Conservation (phyloP, 2,888 invertebrate species). For the Hyppa rectilinea region DNA sequence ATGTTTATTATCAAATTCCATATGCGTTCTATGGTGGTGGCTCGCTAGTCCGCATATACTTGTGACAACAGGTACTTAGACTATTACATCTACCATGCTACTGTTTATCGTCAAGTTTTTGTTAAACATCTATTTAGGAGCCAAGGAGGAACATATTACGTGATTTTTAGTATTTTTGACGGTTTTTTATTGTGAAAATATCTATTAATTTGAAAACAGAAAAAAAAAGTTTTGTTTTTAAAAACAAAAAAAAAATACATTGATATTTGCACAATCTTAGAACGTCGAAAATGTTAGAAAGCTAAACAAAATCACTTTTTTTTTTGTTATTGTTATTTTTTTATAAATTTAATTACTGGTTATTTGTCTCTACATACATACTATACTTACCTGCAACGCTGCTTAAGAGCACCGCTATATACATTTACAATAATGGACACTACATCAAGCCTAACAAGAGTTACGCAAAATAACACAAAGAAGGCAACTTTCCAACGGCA, state of each 20-base stretch:
- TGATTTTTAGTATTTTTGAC: conserved; percentile 70
- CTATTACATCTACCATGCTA: conserved; percentile 85
- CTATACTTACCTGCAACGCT: conserved; percentile 82
- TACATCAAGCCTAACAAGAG: conserved; percentile 88
- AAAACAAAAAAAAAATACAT: conserved; percentile 17
- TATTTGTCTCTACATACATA: conserved; percentile 74
- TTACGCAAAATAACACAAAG: conserved; percentile 87
- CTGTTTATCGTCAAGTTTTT: conserved; percentile 71
- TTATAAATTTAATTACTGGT: conserved; percentile 66
- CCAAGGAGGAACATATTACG: conserved; percentile 82
- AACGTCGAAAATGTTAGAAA: conserved; percentile 79
- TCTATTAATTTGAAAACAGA: conserved; percentile 25
- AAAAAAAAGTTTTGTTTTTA: conserved; percentile 17
- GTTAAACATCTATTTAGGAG: conserved; percentile 81
- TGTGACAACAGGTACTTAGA: conserved; percentile 74
- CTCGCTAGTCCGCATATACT: conserved; percentile 78
- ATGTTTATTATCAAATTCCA: conserved; percentile 77
- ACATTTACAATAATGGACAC: conserved; percentile 82
- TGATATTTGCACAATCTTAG: conserved; percentile 82
- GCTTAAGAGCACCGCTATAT: conserved; percentile 77
- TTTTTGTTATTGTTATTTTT: conserved; percentile 68
- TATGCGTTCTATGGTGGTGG: conserved; percentile 82
- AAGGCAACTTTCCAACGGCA: conserved; percentile 82
- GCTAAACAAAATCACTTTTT: conserved; percentile 81
- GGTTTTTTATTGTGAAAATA: conserved; percentile 81